These are phyloP conservation scores for Cygnus atratus DNA, from an alignment of 2,113 vertebrate species.

Conservation along the genomic window DNA sequence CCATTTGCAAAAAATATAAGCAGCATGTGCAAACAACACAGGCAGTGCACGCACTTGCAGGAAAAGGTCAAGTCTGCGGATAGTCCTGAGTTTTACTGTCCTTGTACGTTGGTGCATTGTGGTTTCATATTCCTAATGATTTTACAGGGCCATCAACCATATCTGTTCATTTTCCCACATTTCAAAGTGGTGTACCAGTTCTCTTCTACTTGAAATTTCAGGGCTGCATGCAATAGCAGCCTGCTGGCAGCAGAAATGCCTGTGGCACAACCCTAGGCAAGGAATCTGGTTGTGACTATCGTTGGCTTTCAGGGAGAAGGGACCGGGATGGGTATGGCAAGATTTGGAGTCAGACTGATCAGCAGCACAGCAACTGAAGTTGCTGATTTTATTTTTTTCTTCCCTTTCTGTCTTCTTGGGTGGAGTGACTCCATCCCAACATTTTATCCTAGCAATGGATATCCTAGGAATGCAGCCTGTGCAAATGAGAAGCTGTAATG, in stretches of 20 bases:
- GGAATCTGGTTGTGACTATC: neutral
- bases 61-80: neutral
- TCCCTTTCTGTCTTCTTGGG: neutral
- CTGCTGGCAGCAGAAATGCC: neutral
- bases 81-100: neutral
- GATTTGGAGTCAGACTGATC: neutral
- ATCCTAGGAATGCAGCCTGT: neutral
- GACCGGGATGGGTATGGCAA: neutral
- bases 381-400: neutral
- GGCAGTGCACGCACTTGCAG: neutral
- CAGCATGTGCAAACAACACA: neutral
- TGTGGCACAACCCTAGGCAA: neutral
- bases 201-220: neutral
- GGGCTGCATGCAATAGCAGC: neutral
- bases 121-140: neutral
- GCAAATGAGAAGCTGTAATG: neutral
- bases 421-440: neutral
- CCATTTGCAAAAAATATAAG: neutral
- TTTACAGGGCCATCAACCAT: neutral
- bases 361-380: neutral
- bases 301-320: neutral
- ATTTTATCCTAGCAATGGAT: neutral
- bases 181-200: neutral
- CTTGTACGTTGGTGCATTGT: neutral
- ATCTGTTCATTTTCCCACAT: neutral